Base-by-base conservation (phyloP, 30 jellyfish, hydroid and myxozoan genomes). In the Aurelia coerulea region DNA sequence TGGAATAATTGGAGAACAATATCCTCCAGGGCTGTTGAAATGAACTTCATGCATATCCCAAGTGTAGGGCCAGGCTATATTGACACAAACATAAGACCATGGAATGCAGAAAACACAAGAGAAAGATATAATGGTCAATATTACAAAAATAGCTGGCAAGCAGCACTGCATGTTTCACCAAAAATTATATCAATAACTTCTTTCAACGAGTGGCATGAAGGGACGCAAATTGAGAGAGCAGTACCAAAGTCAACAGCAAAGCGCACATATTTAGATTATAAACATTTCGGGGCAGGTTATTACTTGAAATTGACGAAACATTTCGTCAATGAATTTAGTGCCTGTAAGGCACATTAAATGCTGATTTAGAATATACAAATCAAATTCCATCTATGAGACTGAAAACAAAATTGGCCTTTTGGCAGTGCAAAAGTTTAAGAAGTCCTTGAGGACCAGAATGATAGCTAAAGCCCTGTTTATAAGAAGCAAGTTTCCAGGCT, bases 121-220 rank as follows among this genome's bases (percentile, higher is more conserved):
- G 90, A 75, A 31, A 42, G 99, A 32, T 71, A 68, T 0, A 58
- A 69, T 37, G 99, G 99, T 17, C 73, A 68, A 68, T 95, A 95
- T 73, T 95, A 95, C 68, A 64, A 64, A 64, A 81, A 85, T 68
- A 78, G 98, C 65, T 95, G 99, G 99, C 54, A 50, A 9, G 34
- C 81, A 37, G 97, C 99, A 2, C 32, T 95, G 56, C 72, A 75
- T 13, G 74, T 60, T 10, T 7, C 77, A 39, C 97, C 99, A 62
- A 64, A 69, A 7, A 41, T 95, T 2, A 66, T 95, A n/a, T 89
- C 97, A 10, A 86, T 95, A 3, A 95, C 99, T 1, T 95, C 99
- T 1, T 95, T 95, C 60, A 95, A 95, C 70, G 99, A 95, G 81
- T 95, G 99, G 99, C 99, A 95, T 68, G 99, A 95, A 71, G 99